Percentiles rank a stretch among this genome's conserved stretches.
Conservation (phyloP, 2,797 vertebrate species). For the Parauchenoglanis ngamensis region DNA sequence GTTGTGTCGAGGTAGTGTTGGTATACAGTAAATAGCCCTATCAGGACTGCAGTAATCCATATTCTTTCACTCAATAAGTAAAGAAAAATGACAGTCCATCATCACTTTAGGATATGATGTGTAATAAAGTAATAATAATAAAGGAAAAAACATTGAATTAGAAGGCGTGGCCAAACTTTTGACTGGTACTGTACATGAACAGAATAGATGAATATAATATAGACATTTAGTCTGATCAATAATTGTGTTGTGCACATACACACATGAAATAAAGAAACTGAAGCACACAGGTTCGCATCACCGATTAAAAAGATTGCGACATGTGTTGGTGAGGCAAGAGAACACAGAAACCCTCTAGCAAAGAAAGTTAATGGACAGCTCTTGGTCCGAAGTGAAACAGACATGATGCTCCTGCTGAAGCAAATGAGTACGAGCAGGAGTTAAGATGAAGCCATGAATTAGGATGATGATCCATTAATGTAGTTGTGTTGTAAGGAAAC, state of each 20-base stretch:
- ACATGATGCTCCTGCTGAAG: background rate
- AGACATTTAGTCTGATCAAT: background rate
- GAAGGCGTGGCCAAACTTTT: too few relatives aligned
- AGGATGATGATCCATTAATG: conserved; percentile 2
- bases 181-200: background rate
- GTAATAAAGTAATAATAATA: too few relatives aligned
- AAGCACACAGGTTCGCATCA: background rate
- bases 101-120: too few relatives aligned
- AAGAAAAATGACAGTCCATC: too few relatives aligned
- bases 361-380: background rate
- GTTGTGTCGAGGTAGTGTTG: too few relatives aligned
- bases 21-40: too few relatives aligned
- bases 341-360: background rate
- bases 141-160: too few relatives aligned
- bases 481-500: background rate
- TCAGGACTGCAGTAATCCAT: too few relatives aligned
- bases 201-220: background rate
- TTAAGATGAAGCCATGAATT: background rate
- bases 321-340: background rate
- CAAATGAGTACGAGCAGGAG: background rate
- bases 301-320: background rate
- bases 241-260: background rate
- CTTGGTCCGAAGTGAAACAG: background rate
- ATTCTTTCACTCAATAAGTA: too few relatives aligned
- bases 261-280: background rate